phyloP scores from a whole-genome alignment of 2,888 invertebrate genomes.

The Venusia cambrica region DNA sequence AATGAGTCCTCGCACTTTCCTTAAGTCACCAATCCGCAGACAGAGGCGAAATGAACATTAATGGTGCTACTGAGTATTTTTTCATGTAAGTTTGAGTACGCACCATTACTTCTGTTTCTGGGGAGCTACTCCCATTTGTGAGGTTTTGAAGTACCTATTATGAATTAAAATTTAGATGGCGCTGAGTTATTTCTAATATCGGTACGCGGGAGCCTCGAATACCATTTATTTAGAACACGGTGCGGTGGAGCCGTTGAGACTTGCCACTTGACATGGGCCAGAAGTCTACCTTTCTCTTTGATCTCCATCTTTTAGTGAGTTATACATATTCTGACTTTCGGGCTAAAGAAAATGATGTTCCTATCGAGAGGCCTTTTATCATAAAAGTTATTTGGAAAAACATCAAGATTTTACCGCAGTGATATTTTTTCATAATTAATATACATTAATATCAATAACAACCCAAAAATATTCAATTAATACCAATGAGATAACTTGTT shows the following conservation, averaged over 20 bases:
- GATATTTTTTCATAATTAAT: constrained; percentile 68
- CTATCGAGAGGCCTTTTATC: constrained; percentile 11
- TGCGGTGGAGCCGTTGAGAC: too few species aligned
- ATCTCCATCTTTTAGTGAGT: constrained; percentile 25
- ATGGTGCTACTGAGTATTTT: constrained; percentile 76
- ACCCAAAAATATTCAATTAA: too few species aligned
- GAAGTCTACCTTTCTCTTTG: too few species aligned
- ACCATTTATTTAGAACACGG: too few species aligned
- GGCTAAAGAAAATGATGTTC: constrained; percentile 17
- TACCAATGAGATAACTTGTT: too few species aligned
- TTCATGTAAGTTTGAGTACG: constrained; percentile 78
- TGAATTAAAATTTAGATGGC: constrained; percentile 61
- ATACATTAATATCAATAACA: too few species aligned
- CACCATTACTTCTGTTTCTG: constrained; percentile 76
- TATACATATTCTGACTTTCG: constrained; percentile 13
- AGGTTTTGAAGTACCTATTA: constrained; percentile 49
- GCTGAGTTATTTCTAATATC: constrained; percentile 31
- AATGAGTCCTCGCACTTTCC: constrained; percentile 49
- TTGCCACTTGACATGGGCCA: too few species aligned
- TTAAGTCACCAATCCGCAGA: constrained; percentile 69
- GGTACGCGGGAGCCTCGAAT: constrained; percentile 25
- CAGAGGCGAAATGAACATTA: constrained; percentile 78
- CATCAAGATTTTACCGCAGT: constrained; percentile 27
- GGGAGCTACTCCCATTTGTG: constrained; percentile 70
- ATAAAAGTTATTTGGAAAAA: constrained; percentile 29